Evolutionary conservation across 2,797 vertebrate genomes (phyloP), one percentile per base, ranked within the genome.

Genomic region (Vespertilio murinus): DNA sequence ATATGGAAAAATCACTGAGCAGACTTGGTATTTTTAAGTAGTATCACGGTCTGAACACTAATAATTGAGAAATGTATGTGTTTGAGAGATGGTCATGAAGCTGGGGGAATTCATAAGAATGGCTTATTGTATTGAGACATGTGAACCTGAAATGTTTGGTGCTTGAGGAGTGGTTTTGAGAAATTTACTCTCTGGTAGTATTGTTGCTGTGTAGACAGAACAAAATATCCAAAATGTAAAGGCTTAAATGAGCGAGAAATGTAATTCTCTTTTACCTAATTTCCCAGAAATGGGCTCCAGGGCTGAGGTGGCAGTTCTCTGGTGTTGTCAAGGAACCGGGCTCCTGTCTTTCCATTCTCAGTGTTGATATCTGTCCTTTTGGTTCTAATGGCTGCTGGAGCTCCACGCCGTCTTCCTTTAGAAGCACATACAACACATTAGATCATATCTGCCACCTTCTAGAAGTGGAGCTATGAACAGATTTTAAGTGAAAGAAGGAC

Each of bases 81-180:
- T 87, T 38, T 84, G 49, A 84, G 23, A 90, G 45, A 64, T 74
- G 38, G 8, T 28, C 1, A 0, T 35, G 45, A 30, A 17, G 2
- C 17, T 10, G 38, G 35, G 33, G 38, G 9, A 5, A 42, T 22
- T 45, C 25, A n/a, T 45, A 9, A 22, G 25, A 49, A 83, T 82
- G 22, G 30, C 49, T 61, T 47, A 59, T 84, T 30, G 20, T 79
- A 17, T 38, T 74, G 49, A 84, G 33, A 59, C 52, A 52, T 22
- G 80, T 85, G 45, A 73, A 45, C 30, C 6, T 69, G 71, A 93
- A 93, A 40, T n/a, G 69, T 94, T 80, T 88, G 54, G 8, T 69
- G 28, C 47, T 78, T 71, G 28, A 90, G 33, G 45, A 54, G 14
- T 91, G 22, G 8, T 35, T 75, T 88, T 91, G 78, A 95, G 42